Conservation (phyloP, 2,797 vertebrate species). For the Lemur catta region DNA sequence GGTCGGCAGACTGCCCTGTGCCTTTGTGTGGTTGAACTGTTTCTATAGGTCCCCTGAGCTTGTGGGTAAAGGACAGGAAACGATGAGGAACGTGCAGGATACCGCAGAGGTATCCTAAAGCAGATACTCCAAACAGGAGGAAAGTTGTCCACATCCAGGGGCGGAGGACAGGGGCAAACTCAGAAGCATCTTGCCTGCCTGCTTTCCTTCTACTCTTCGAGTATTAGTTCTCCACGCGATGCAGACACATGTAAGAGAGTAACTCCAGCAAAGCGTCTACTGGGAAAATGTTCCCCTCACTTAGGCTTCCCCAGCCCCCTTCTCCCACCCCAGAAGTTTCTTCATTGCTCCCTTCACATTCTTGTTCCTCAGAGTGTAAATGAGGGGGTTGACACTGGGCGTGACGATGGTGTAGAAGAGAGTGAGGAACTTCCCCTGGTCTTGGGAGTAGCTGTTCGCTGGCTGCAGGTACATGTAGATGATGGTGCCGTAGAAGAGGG, state of each 20-base stretch:
- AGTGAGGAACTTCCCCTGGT: constrained; percentile 66
- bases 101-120: too few relatives aligned
- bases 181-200: background rate
- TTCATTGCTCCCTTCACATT: constrained; percentile 45
- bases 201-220: background rate
- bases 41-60: background rate
- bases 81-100: background rate
- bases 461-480: constrained; percentile 67
- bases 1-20: background rate
- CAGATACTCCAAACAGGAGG: background rate
- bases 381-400: constrained; percentile 66
- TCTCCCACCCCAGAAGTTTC: constrained; percentile 44
- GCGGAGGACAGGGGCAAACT: background rate
- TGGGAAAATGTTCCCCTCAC: background rate
- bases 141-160: background rate
- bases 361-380: constrained; percentile 69
- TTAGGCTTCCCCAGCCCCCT: background rate
- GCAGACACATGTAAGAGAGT: background rate
- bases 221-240: background rate
- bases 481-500: constrained; percentile 69
- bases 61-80: background rate
- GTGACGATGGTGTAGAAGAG: constrained; percentile 70
- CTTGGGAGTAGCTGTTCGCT: constrained; percentile 47
- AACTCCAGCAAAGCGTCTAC: background rate
- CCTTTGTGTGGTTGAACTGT: background rate